Percentiles rank a stretch among this genome's conserved stretches.
phyloP scores from a whole-genome alignment of 2,113 vertebrate species.

The Mesembrinibis cayennensis region DNA sequence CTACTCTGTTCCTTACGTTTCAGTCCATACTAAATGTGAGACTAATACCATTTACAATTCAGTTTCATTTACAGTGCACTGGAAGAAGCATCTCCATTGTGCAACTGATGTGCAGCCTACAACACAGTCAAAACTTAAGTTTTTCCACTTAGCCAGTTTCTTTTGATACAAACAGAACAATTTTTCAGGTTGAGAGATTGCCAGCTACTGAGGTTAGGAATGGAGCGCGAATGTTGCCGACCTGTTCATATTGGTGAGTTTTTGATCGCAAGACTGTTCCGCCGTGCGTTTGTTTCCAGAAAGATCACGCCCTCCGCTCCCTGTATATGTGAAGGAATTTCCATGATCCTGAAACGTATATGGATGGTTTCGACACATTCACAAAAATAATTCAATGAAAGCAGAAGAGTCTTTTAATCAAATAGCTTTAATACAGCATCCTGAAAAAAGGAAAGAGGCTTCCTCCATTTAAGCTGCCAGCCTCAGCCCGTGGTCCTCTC shows the following conservation, averaged over 20 bases:
- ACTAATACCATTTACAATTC: neutral
- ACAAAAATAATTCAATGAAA: neutral
- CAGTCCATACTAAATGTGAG: neutral
- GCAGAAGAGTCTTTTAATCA: neutral
- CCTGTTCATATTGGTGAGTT: constrained; percentile 98
- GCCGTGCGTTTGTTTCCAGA: constrained; percentile 98
- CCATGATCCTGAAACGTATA: constrained; percentile 85
- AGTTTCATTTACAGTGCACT: neutral
- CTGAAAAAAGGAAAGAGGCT: neutral
- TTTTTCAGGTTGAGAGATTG: neutral
- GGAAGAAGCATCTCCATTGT: neutral
- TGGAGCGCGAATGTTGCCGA: neutral
- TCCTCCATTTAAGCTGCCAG: neutral
- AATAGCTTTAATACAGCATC: neutral
- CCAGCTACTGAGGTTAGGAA: neutral
- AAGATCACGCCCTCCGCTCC: constrained; percentile 93
- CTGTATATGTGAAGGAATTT: constrained; percentile 95
- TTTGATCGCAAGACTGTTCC: constrained; percentile 96
- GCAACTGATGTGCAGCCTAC: neutral
- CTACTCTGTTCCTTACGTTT: neutral
- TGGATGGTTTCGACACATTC: neutral
- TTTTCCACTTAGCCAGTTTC: neutral
- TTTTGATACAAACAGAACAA: neutral
- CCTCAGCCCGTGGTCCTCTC: too few relatives aligned
- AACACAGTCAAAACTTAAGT: accelerated